phyloP scores from a whole-genome alignment of 2,888 invertebrate genomes.

The Resseliella maxima region DNA sequence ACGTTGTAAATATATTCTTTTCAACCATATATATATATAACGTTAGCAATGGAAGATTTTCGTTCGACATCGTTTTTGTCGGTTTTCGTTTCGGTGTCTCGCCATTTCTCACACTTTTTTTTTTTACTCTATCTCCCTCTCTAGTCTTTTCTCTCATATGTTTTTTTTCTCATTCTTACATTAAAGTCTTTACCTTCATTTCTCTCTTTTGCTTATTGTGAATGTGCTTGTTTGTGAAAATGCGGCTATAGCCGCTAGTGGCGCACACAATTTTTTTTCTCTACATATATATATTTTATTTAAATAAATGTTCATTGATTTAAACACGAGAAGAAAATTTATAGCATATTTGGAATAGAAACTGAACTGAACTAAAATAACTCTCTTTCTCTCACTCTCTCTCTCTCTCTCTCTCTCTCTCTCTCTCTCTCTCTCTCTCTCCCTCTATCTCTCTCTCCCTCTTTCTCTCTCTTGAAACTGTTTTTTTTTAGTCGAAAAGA shows the following conservation, averaged over 20 bases:
- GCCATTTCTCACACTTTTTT: neutral
- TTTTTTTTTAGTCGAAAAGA: neutral
- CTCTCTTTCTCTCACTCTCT: neutral
- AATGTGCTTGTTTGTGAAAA: constrained; percentile 30
- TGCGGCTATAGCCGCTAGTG: constrained; percentile 38
- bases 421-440: too few relatives aligned
- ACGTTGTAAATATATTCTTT: constrained; percentile 45
- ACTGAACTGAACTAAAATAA: constrained; percentile 40
- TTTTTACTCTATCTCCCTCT: neutral
- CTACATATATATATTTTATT: constrained; percentile 39
- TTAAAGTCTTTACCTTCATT: too few relatives aligned
- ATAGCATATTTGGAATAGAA: constrained; percentile 45
- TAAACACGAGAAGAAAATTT: constrained; percentile 40
- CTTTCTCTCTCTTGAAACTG: too few relatives aligned
- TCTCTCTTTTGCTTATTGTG: neutral
- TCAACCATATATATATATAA: constrained; percentile 53
- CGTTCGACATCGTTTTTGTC: neutral
- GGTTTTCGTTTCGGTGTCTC: neutral
- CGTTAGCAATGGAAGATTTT: constrained; percentile 11
- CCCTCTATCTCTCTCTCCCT: too few relatives aligned
- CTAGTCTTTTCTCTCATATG: neutral
- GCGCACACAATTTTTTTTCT: neutral
- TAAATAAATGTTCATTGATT: constrained; percentile 51
- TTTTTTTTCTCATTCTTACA: neutral
- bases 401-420: too few relatives aligned